Evolutionary conservation across 2,113 vertebrate genomes (phyloP).

Genomic region (Aptenodytes patagonicus): DNA sequence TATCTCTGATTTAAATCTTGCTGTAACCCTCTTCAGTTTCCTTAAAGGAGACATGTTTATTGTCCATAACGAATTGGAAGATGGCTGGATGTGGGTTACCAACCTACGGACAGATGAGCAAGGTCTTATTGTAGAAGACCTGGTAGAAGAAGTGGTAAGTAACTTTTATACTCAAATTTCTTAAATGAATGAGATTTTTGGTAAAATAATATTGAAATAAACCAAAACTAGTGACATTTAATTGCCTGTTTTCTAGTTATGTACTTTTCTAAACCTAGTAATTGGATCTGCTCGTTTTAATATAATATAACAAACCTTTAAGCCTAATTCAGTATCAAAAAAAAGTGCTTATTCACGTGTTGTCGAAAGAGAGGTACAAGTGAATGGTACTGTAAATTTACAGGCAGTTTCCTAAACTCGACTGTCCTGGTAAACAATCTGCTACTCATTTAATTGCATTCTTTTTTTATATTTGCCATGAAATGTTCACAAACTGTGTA

Average conservation of each 20-base stretch:
- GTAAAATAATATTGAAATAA: background rate
- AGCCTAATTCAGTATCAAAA: background rate
- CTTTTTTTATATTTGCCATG: background rate
- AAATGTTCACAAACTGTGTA: background rate
- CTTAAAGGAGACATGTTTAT: conserved; percentile 99
- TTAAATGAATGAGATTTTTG: background rate
- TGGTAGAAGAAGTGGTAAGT: conserved; percentile 98
- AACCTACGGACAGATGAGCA: conserved; percentile 96
- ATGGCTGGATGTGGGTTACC: conserved; percentile 99
- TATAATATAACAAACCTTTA: background rate
- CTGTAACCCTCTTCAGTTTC: conserved; percentile 80
- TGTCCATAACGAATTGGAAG: conserved; percentile 97
- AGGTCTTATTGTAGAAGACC: conserved; percentile 96
- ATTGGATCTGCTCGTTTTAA: background rate
- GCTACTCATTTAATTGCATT: background rate
- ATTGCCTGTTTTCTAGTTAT: background rate
- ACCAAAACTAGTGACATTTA: background rate
- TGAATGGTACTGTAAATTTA: background rate
- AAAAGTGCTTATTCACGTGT: background rate
- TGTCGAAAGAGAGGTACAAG: background rate
- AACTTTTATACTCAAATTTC: background rate
- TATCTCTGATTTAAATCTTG: conserved; percentile 19
- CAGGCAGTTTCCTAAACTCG: background rate
- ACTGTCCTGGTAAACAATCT: background rate
- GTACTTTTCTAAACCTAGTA: background rate